phyloP scores from a whole-genome alignment of 2,797 vertebrate species.

The Pyrocephalus nanus region DNA sequence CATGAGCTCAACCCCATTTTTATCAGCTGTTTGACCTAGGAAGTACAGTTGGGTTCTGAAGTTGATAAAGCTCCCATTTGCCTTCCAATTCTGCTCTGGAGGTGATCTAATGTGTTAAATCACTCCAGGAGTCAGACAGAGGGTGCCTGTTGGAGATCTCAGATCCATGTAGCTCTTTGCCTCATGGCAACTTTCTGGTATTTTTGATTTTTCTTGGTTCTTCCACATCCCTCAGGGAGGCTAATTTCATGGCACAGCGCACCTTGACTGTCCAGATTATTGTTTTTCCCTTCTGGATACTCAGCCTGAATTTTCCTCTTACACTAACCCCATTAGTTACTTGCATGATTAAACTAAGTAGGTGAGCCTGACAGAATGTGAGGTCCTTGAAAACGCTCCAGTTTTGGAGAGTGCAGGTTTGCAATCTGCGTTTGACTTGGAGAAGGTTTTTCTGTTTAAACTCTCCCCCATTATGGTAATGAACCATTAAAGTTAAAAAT shows the following conservation, averaged over 20 bases:
- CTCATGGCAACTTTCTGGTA: not conserved
- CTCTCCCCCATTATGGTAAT: not conserved
- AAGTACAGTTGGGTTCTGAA: constrained; percentile 4
- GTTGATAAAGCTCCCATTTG: constrained; percentile 10
- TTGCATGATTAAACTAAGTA: constrained; percentile 44
- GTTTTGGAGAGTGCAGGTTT: not conserved
- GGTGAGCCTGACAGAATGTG: constrained; percentile 5
- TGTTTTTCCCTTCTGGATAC: constrained; percentile 44
- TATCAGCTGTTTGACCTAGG: constrained; percentile 15
- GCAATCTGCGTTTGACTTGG: constrained; percentile 9
- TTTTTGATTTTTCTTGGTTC: constrained; percentile 20
- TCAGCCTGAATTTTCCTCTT: constrained; percentile 31
- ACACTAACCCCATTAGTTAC: constrained; percentile 24
- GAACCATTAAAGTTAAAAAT: not conserved
- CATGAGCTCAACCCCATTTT: constrained; percentile 13
- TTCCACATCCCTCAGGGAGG: not conserved
- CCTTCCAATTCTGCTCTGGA: not conserved
- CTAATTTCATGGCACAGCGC: constrained; percentile 45
- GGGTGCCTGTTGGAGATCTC: not conserved
- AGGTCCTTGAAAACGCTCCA: constrained; percentile 9
- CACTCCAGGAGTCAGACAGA: not conserved
- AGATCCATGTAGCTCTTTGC: not conserved
- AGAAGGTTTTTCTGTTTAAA: constrained; percentile 16
- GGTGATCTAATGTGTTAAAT: not conserved
- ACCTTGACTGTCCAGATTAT: constrained; percentile 14